Evolutionary conservation across 2,888 invertebrate genomes (phyloP), one percentile per base, ranked within the genome.

Genomic region (Brachypalpus laphriformis): DNA sequence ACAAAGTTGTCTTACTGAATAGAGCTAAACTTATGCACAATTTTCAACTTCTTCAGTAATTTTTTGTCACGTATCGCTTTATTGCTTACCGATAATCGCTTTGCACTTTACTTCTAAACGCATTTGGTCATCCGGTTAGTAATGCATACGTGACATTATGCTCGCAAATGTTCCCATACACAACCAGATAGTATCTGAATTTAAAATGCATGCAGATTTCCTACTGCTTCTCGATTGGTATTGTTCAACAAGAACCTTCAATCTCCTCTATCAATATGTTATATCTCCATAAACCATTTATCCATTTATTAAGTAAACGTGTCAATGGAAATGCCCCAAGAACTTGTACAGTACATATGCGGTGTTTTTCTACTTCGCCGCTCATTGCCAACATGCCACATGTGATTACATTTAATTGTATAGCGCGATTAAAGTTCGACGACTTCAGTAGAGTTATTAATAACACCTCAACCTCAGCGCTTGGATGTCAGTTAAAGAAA

Each of bases 321-420:
- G 47, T 59, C 71, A 71, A 49, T 71, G 71, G 59, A 71, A 71
- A 71, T 57, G 37, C 71, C 16, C 71, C 49, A 25, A 11, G 47
- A 47, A 42, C 25, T 0, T n/a, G 6, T 5, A 25, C 14, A 14
- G 14, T 6, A 14, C n/a, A n/a, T 37, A 25, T 16, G 51, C 1
- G 8, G 4, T 25, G 16, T 40, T 54, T 54, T 68, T 28, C 28
- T 54, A 28, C 42, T 14, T 25, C 42, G 2, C 42, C 20, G 45
- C 70, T 42, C 56, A 70, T 57, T 66, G 49, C n/a, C 54, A 22
- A n/a, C 68, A 51, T 37, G 20, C 2, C 14, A 14, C n/a, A 63
- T 47, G 42, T 42, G 28, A 57, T 57, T 45, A 34, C 45, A 45
- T 16, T 57, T 57, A 59, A 59, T 47, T 56, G 61, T 16, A 16